phyloP scores from a whole-genome alignment of 2,797 vertebrate genomes.

The Mastacembelus armatus region DNA sequence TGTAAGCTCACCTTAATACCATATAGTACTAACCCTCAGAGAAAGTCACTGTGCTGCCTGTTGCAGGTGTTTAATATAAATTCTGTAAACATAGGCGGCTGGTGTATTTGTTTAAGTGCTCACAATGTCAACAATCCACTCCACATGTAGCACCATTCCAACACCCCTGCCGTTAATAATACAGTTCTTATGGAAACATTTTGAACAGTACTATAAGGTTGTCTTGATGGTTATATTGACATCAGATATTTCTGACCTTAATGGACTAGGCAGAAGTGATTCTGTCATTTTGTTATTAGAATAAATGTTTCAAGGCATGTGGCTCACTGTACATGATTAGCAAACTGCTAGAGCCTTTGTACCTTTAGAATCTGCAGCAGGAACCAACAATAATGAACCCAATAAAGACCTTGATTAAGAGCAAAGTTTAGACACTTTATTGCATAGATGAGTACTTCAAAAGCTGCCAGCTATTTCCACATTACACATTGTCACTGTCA shows the following conservation, averaged over 20 bases:
- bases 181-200: background rate
- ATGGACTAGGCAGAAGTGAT: background rate
- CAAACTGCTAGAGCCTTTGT: background rate
- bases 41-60: constrained; percentile 6
- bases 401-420: background rate
- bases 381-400: background rate
- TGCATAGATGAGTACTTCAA: background rate
- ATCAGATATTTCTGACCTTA: background rate
- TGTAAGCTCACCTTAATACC: background rate
- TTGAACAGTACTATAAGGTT: background rate
- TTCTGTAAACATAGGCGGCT: constrained; percentile 26
- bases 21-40: background rate
- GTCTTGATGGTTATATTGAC: too few species aligned
- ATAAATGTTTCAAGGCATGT: background rate
- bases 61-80: constrained; percentile 11
- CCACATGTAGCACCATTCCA: constrained; percentile 25
- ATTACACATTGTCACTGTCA: background rate
- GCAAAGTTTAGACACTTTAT: constrained; percentile 11
- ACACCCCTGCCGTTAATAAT: constrained; percentile 24
- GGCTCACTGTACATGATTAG: background rate
- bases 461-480: background rate
- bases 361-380: background rate
- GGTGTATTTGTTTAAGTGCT: constrained; percentile 40
- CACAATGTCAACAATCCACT: constrained; percentile 30
- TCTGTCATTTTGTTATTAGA: background rate